These are phyloP conservation scores for Phyto melanocephala DNA, from an alignment of 2,888 invertebrate genomes.

Conservation along the genomic window DNA sequence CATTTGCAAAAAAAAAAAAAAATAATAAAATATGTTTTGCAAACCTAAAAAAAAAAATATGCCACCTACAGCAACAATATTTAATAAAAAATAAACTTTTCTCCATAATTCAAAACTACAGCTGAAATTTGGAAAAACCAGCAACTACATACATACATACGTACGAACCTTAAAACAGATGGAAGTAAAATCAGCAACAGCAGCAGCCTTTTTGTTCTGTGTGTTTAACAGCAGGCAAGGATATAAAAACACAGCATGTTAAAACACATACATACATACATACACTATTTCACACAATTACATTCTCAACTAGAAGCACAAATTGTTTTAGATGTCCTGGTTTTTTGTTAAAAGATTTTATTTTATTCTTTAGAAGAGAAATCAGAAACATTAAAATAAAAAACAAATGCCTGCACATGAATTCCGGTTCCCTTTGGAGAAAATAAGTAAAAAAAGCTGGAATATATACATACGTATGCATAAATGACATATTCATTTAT, in stretches of 20 bases:
- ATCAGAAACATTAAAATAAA: constrained; percentile 32
- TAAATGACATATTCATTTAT: background rate
- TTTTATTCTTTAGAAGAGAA: background rate
- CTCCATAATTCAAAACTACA: background rate
- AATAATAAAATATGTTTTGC: constrained; percentile 12
- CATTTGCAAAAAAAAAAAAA: background rate
- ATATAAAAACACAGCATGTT: constrained; percentile 47
- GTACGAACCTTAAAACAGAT: constrained; percentile 32
- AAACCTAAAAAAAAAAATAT: constrained; percentile 29
- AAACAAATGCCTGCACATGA: constrained; percentile 51
- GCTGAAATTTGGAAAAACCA: background rate
- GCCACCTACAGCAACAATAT: constrained; percentile 19
- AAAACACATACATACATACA: background rate
- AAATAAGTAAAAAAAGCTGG: constrained; percentile 7
- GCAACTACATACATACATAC: too few relatives aligned
- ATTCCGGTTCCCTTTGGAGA: constrained; percentile 52
- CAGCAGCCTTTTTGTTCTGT: constrained; percentile 14
- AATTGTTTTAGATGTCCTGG: constrained; percentile 41
- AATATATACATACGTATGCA: background rate
- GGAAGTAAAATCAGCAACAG: constrained; percentile 1
- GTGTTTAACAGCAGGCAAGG: constrained; percentile 37
- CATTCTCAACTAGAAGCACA: constrained; percentile 9
- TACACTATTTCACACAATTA: constrained; percentile 18
- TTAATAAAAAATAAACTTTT: background rate
- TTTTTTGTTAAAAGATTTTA: constrained; percentile 7